Evolutionary conservation across 2,888 invertebrate genomes (phyloP), one percentile per base, ranked within the genome.

Genomic region (Papilio gigon): DNA sequence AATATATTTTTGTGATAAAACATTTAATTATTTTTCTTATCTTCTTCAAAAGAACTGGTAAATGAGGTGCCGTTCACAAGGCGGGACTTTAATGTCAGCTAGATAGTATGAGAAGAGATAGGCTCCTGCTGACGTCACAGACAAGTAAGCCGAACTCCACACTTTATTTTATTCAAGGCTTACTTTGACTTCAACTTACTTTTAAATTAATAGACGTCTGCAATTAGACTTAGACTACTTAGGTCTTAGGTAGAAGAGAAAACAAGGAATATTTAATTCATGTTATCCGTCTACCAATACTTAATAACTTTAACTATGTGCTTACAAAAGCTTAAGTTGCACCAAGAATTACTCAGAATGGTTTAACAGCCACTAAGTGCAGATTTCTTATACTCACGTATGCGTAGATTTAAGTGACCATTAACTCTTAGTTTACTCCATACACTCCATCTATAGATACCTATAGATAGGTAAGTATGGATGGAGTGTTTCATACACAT

Each of bases 51-150:
- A 50, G 25, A 50, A 50, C 22, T 50, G 25, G 25, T 25, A 50
- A 64, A 59, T 33, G 14, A 44, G 9, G 20, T 59, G 44, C 17
- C 58, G 33, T 53, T 22, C 17, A 37, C 33, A 17, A 20, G 62
- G 40, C 53, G 20, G 14, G 35, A 12, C 22, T 65, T 50, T 53
- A 53, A 42, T 56, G 44, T 64, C 47, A 64, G 35, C 35, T 30
- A 50, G 50, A 50, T 50, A 25, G 50, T 50, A 50, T 25, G 25
- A 50, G 25, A 3, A 25, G 25, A 25, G 47, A 50, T 50, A 50
- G 25, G 50, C 25, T 25, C 22, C 47, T 50, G 50, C 50, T 50
- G 25, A 27, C 50, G 25, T 50, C 50, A 25, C 3, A 27, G 37
- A 12, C 37, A 37, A 37, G 30, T 22, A 22, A 27, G 22, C 11